phyloP scores from a whole-genome alignment of 1,140 invertebrate species.

The Cydia amplana region DNA sequence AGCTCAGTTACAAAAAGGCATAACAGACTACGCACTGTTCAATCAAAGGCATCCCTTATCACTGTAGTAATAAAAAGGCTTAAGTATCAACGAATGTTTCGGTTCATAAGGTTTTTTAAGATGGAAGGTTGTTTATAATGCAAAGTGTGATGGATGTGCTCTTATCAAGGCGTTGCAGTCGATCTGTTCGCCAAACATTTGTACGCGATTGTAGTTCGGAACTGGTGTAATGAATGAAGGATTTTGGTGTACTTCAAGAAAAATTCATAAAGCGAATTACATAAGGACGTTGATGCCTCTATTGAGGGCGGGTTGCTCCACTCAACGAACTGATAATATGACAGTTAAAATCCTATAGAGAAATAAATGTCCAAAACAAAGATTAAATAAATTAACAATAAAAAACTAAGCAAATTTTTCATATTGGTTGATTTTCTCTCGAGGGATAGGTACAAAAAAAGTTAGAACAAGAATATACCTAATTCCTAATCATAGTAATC shows the following conservation, averaged over 20 bases:
- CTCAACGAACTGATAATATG: no score
- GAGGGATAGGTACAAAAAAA: no score
- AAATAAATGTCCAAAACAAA: no score
- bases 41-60: conserved; percentile 12
- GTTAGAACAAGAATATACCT: no score
- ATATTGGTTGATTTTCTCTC: no score
- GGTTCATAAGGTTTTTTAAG: neutral
- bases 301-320: no score
- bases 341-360: no score
- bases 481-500: no score
- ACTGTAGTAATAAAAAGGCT: conserved; percentile 10
- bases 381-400: no score
- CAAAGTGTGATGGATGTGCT: conserved; percentile 69
- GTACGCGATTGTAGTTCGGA: neutral
- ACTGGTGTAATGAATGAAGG: neutral
- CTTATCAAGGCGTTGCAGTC: conserved; percentile 58
- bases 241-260: neutral
- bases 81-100: conserved; percentile 25
- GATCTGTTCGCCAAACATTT: neutral
- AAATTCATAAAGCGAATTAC: neutral
- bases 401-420: no score
- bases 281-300: no score
- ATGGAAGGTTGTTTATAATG: conserved; percentile 52
- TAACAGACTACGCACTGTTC: conserved; percentile 7
- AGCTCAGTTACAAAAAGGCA: conserved; percentile 18